A percentile compares a stretch with the other conserved stretches of the same genome.
Conservation (phyloP, 2,888 invertebrate genomes). For the Nasonovia ribisnigri region DNA sequence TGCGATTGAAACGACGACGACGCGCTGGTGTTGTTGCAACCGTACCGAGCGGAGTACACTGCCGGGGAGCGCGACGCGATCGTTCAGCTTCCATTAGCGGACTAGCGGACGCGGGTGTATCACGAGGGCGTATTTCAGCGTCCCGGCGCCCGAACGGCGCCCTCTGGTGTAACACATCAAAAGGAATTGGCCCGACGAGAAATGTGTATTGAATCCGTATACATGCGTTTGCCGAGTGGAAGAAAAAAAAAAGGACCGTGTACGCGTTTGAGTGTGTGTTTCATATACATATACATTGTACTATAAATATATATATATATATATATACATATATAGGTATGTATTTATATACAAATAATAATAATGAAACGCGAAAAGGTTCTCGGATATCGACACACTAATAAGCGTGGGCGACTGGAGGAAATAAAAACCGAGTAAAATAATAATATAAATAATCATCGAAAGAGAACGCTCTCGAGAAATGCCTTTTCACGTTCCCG, state of each 20-base stretch:
- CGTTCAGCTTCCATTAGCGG: conserved; percentile 58
- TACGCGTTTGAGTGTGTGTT: background rate
- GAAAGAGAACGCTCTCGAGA: background rate
- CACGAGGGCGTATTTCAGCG: conserved; percentile 63
- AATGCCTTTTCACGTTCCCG: background rate
- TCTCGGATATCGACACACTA: conserved; percentile 7
- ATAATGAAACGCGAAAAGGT: conserved; percentile 32
- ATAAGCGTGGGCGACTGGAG: background rate
- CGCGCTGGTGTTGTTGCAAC: background rate
- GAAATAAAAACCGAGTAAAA: background rate
- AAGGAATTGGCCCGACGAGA: conserved; percentile 33
- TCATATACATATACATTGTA: background rate
- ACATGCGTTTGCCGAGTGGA: conserved; percentile 28
- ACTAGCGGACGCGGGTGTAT: conserved; percentile 49
- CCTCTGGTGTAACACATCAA: conserved; percentile 55
- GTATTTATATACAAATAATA: background rate
- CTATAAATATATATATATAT: too few relatives aligned
- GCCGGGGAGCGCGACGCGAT: conserved; percentile 39
- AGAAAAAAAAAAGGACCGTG: background rate
- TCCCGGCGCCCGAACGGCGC: conserved; percentile 63
- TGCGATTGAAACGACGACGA: background rate
- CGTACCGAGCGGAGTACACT: background rate
- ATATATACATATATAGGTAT: background rate
- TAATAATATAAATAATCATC: conserved; percentile 10
- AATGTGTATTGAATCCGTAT: conserved; percentile 47